Evolutionary conservation across 1,140 invertebrate genomes (phyloP), one percentile per base, ranked within the genome.

Genomic region (Drosophila repletoides): DNA sequence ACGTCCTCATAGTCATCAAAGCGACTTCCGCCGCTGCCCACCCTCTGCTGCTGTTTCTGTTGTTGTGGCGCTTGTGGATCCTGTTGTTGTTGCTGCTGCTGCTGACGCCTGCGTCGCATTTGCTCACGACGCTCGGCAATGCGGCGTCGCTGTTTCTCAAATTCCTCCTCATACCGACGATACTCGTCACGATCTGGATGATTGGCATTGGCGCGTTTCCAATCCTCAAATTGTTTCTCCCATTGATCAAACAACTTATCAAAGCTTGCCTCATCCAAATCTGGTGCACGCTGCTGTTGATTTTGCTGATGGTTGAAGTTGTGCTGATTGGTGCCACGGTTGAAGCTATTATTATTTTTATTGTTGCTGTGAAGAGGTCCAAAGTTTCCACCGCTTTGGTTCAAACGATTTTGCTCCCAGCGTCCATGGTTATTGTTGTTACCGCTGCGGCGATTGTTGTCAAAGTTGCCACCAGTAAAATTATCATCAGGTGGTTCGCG

Each of bases 171-270:
- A 90, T 96, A 96, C 64, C 95, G 94, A 60, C 93, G 92, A 81
- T 96, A 96, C 66, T 95, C 95, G 90, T 93, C 93, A 90, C 95
- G 95, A 83, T 96, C 95, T 9, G 95, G 95, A 92, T 97, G 95
- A 90, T 95, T 95, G 14, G 93, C 93, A 91, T 97, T 97, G 79
- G 95, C 94, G 59, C 93, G 92, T 88, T 95, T 95, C 96, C 96
- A 97, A 71, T 94, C 94, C 70, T 95, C 94, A 84, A 96, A 96
- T 76, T 96, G 94, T 65, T 94, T 93, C 90, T 97, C 95, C 95
- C 95, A 97, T 75, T 95, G 94, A 83, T 94, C 93, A 83, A 97
- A 96, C 77, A 96, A 93, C 51, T 93, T 93, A 81, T 96, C 95
- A 91, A 97, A 96, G 36, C 93, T 93, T 88, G 93, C 94, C 86